phyloP scores from a whole-genome alignment of 1,140 invertebrate genomes.

The Polypedilum pembai region DNA sequence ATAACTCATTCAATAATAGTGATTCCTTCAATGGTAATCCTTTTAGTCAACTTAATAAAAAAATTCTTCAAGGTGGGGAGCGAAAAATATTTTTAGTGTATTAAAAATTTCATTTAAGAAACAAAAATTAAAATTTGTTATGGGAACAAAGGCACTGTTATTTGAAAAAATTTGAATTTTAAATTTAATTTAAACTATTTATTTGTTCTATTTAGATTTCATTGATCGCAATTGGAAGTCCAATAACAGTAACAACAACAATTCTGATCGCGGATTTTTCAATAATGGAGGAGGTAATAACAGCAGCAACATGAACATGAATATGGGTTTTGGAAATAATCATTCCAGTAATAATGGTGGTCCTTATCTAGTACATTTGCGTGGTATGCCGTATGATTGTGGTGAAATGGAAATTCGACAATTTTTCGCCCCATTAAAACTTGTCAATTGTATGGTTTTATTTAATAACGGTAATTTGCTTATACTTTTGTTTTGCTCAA shows the following conservation, averaged over 20 bases:
- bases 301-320: slow-evolving; percentile 31
- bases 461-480: no score
- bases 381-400: slow-evolving; percentile 38
- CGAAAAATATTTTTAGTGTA: no score
- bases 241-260: slow-evolving; percentile 31
- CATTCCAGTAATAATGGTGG: slow-evolving; percentile 19
- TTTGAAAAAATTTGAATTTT: no score
- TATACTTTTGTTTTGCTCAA: no score
- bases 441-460: slow-evolving; percentile 38
- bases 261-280: slow-evolving; percentile 30
- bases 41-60: no score
- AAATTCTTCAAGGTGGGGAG: no score
- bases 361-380: slow-evolving; percentile 34
- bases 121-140: no score
- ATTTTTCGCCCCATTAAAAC: slow-evolving; percentile 43
- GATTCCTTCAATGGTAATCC: no score
- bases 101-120: no score
- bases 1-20: neutral
- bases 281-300: slow-evolving; percentile 32
- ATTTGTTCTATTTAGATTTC: neutral
- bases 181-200: no score
- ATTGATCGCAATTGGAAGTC: neutral
- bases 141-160: no score
- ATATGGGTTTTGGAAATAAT: no score
- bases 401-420: slow-evolving; percentile 42